Base-by-base conservation (phyloP, 1,140 invertebrate species). In the Hyposmocoma kahamanoa region DNA sequence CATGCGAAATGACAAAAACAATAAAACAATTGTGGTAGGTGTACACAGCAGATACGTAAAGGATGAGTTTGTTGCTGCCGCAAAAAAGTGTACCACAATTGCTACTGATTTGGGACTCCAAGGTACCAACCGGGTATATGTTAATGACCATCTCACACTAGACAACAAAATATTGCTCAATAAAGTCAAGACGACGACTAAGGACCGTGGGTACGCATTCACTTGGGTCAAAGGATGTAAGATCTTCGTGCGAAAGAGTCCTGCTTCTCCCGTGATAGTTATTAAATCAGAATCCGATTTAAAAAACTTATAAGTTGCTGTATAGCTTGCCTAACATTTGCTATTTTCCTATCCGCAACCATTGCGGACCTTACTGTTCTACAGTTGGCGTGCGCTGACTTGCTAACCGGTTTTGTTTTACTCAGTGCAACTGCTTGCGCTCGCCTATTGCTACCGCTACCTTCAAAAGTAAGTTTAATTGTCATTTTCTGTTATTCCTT, bases 191-290 rank as follows among this genome's bases (percentile, higher is more conserved):
- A 8, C 42, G 0, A 13, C 53, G 19, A 54, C 57, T 0, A 60
- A 56, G 22, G 55, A 56, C 18, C 56, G 48, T 9, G 55, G 59
- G 17, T 61, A 60, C 22, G 13, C 50, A 19, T 60, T 53, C 28
- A 34, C 56, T 13, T 63, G 60, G 60, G 56, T 59, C 1, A 62
- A 62, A 17, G 50, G 56, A 8, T 59, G 44, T 20, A 61, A 65
- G 51, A 62, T 66, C n/a, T 51, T 65, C 47, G 58, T 22, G 2
- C 47, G 62, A 19, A 66, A 59, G 34, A 55, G 50, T 0, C 47
- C 56, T 13, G 56, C 50, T 0, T 53, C 60, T 10, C 44, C 50
- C n/a, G 39, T 22, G 41, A 51, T 63, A 52, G 47, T 38, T 48
- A 58, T 62, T 58, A 57, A 55, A 30, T 36, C 22, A 45, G 54